phyloP scores from a whole-genome alignment of 2,888 invertebrate species.

The Brachylomia viminalis region DNA sequence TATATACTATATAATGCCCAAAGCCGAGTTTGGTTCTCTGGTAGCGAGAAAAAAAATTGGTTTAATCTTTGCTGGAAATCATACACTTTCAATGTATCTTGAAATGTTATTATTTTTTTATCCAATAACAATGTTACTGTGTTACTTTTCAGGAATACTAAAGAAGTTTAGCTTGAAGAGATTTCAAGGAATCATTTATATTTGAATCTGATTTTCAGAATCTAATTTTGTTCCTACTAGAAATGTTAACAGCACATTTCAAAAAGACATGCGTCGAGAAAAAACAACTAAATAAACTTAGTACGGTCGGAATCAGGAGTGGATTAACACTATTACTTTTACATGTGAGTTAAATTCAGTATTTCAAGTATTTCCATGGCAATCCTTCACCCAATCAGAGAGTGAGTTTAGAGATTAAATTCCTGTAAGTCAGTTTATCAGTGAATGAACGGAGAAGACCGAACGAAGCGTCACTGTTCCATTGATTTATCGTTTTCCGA shows the following conservation, averaged over 20 bases:
- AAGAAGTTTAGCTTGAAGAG: neutral
- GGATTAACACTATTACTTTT: neutral
- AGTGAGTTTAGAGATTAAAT: too few species aligned
- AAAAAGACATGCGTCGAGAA: neutral
- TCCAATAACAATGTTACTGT: neutral
- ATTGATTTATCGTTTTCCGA: too few species aligned
- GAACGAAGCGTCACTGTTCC: too few species aligned
- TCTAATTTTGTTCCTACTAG: neutral
- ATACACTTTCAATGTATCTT: neutral
- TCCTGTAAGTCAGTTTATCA: too few species aligned
- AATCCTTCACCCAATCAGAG: too few species aligned
- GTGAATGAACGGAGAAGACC: too few species aligned
- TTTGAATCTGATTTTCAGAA: neutral
- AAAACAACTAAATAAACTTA: neutral
- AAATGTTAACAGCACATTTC: neutral
- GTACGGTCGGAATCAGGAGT: neutral
- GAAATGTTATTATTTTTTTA: neutral
- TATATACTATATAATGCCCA: neutral
- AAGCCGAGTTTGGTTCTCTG: neutral
- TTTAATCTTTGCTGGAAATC: neutral
- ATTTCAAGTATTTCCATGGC: neutral
- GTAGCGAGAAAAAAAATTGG: neutral
- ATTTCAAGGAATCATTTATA: neutral
- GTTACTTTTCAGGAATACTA: neutral
- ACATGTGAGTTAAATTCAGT: neutral